Evolutionary conservation across 2,113 vertebrate genomes (phyloP), one percentile per base, ranked within the genome.

Genomic region (Bufo gargarizans): DNA sequence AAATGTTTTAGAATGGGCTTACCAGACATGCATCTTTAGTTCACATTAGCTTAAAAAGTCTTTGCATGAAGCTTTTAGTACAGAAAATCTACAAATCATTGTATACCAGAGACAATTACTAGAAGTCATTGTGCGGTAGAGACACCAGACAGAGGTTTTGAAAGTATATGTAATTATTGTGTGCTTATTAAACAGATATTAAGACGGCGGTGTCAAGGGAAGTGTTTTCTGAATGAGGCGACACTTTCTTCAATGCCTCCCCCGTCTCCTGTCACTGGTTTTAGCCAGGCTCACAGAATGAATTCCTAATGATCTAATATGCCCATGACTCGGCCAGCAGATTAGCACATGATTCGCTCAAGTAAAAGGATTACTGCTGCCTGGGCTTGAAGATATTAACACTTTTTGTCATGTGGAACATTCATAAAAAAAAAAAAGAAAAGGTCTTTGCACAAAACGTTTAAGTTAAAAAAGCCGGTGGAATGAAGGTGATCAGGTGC

Each of bases 301-400:
- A 92, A 91, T 93, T 92, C 92, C 84, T 93, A 95, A 94, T 91
- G 90, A 93, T 91, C 92, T 94, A 94, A 94, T 93, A 91, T 90
- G 91, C 93, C 77, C 87, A 89, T 91, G 92, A 94, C 89, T 95
- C 93, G 82, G 95, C 92, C 91, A 93, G 92, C 12, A 94, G 94
- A 94, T 95, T 95, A 95, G 93, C 94, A 94, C 94, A 91, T 93
- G 91, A 94, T 95, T 95, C 93, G 81, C 83, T 90, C 81, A 88
- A 93, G 91, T 90, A 92, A 93, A 94, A 92, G 92, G 89, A 93
- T 94, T 94, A 94, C 92, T 95, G 93, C 90, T 91, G 92, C 90
- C 93, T 92, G 92, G 87, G 90, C 91, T 93, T 84, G 89, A 92
- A 94, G 90, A 94, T 92, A 94, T 95, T 96, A 95, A 94, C 93